Percentiles rank a stretch among this genome's conserved stretches.
Evolutionary conservation across 2,888 invertebrate species (phyloP).

Genomic region (Metopia argyrocephala): DNA sequence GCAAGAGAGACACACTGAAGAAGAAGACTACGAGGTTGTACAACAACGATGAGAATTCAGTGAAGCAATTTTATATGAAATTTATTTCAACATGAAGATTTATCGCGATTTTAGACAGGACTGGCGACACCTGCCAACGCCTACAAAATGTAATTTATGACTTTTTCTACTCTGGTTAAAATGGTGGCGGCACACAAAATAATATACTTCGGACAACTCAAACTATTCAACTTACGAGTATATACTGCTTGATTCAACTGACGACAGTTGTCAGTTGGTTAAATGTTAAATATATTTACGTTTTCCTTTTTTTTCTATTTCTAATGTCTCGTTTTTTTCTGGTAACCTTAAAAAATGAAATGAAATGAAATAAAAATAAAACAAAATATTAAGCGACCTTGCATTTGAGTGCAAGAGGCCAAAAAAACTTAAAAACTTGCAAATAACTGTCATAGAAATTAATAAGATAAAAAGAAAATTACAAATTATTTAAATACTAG

Average conservation of each 20-base stretch:
- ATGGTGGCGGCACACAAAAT: slow-evolving; percentile 63
- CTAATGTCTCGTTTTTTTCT: slow-evolving; percentile 21
- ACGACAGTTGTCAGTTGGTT: slow-evolving; percentile 49
- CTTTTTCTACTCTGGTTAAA: slow-evolving; percentile 67
- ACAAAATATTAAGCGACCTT: slow-evolving; percentile 52
- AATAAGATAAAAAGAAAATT: too few relatives aligned
- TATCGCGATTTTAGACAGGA: slow-evolving; percentile 79
- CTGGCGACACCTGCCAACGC: slow-evolving; percentile 80
- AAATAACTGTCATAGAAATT: too few relatives aligned
- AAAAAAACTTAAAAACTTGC: too few relatives aligned
- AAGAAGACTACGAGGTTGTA: too few relatives aligned
- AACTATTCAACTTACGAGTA: background rate
- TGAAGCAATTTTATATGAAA: slow-evolving; percentile 79
- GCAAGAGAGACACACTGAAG: slow-evolving; percentile 6
- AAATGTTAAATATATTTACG: slow-evolving; percentile 53
- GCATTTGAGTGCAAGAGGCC: background rate
- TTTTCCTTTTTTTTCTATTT: slow-evolving; percentile 20
- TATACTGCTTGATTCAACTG: too few relatives aligned
- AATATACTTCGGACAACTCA: slow-evolving; percentile 47
- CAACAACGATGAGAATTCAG: slow-evolving; percentile 69
- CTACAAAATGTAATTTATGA: slow-evolving; percentile 79
- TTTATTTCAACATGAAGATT: slow-evolving; percentile 79
- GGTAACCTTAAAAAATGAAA: slow-evolving; percentile 4
- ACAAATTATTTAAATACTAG: too few relatives aligned
- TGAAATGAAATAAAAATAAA: slow-evolving; percentile 14